These are phyloP conservation scores for Barypeithes pellucidus DNA, from an alignment of 2,888 invertebrate species.

Conservation along the genomic window DNA sequence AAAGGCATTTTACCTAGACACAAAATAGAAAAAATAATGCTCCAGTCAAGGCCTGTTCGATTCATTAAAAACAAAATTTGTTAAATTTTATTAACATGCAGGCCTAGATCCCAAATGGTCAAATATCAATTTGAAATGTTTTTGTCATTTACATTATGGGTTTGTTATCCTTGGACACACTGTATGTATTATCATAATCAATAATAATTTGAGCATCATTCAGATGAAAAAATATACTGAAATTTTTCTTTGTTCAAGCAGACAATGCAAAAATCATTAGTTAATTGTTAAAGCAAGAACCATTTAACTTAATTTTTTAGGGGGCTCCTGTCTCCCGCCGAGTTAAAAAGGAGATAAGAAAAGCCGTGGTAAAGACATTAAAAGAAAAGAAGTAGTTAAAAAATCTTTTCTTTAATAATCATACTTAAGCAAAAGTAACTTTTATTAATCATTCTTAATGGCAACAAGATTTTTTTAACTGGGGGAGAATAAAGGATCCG, in stretches of 20 bases:
- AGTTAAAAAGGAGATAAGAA: conserved; percentile 3
- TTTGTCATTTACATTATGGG: no score
- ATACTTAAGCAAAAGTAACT: conserved; percentile 6
- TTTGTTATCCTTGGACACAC: no score
- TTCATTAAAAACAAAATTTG: no score
- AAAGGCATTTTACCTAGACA: no score
- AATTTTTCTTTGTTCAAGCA: conserved; percentile 7
- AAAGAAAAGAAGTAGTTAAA: conserved; percentile 5
- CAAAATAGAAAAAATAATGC: no score
- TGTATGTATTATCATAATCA: no score
- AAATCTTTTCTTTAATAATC: conserved; percentile 14
- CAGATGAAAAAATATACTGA: no score
- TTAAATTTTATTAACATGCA: no score
- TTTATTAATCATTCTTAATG: conserved; percentile 1
- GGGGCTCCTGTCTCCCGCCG: background rate
- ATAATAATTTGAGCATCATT: no score
- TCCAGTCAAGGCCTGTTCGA: no score
- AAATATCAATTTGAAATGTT: no score
- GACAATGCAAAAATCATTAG: conserved; percentile 15
- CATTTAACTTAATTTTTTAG: conserved; percentile 6
- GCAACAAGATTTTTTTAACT: background rate
- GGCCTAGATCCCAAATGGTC: no score
- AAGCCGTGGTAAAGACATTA: background rate
- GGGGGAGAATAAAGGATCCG: background rate
- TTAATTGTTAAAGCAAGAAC: conserved; percentile 6